Percentiles rank a stretch among this genome's conserved stretches.
Evolutionary conservation across 2,888 invertebrate species (phyloP).

Genomic region (Scelioninae gen. 1): DNA sequence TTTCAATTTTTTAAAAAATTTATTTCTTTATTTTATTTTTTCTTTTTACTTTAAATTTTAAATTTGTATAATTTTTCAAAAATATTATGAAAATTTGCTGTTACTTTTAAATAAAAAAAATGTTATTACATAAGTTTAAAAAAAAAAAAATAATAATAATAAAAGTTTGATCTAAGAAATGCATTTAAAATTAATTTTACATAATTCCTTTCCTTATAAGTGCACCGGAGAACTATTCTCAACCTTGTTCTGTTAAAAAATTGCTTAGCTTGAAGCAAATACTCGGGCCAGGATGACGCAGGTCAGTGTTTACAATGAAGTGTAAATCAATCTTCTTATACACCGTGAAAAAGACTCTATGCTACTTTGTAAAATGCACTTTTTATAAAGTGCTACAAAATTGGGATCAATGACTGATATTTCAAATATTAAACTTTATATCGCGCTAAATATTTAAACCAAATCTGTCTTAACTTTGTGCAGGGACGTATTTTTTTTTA

Average conservation of each 20-base stretch:
- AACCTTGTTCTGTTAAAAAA: conserved; percentile 22
- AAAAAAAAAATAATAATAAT: too few species aligned
- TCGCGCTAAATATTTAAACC: background rate
- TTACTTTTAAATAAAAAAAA: too few species aligned
- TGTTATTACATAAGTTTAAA: too few species aligned
- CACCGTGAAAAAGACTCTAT: background rate
- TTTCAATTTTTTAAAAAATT: too few species aligned
- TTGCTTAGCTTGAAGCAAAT: background rate
- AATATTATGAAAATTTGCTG: too few species aligned
- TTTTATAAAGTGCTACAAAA: conserved; percentile 6
- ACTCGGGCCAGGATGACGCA: conserved; percentile 22
- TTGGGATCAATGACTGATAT: background rate
- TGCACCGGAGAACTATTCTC: background rate
- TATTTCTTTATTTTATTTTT: too few species aligned
- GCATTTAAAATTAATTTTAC: background rate
- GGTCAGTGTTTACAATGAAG: conserved; percentile 17
- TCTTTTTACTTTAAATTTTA: too few species aligned
- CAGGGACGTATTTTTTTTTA: background rate
- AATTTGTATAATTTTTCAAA: too few species aligned
- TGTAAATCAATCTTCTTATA: conserved; percentile 25
- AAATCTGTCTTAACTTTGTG: background rate
- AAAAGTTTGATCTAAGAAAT: too few species aligned
- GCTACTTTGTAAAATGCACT: background rate
- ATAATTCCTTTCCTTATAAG: conserved; percentile 34
- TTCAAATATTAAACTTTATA: conserved; percentile 20